Percentiles rank a stretch among this genome's conserved stretches.
These are phyloP conservation scores for Drosophila lacicola DNA, from an alignment of 2,888 invertebrate genomes.

Conservation along the genomic window DNA sequence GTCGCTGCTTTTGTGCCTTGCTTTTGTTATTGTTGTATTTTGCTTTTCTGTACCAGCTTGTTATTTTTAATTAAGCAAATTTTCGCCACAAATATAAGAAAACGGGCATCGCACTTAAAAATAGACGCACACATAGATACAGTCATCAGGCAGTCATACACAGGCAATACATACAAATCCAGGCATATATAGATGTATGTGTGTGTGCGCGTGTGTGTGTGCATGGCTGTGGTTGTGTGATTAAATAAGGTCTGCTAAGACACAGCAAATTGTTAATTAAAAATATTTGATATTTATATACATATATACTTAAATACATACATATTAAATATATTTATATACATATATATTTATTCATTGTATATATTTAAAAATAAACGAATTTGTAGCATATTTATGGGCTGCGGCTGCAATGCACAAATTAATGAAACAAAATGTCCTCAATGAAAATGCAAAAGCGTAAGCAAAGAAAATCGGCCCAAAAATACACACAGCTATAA, in stretches of 20 bases:
- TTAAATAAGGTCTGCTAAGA: constrained; percentile 46
- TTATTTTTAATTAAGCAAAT: constrained; percentile 79
- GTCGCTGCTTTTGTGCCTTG: constrained; percentile 1
- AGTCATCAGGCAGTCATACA: neutral
- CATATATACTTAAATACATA: neutral
- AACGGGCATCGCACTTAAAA: constrained; percentile 47
- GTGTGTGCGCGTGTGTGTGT: neutral
- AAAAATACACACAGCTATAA: constrained; percentile 27
- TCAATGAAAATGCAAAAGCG: constrained; percentile 37
- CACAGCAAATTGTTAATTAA: constrained; percentile 69
- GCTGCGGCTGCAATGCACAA: constrained; percentile 28
- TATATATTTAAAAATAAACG: constrained; percentile 21
- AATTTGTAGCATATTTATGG: constrained; percentile 50
- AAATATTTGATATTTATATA: constrained; percentile 45
- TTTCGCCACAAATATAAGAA: constrained; percentile 71
- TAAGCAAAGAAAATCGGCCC: constrained; percentile 37
- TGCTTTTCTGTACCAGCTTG: constrained; percentile 56
- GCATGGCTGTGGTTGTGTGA: constrained; percentile 15
- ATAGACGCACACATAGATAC: constrained; percentile 32
- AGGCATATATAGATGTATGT: neutral
- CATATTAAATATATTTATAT: neutral
- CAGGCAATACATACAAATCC: neutral
- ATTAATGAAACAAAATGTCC: constrained; percentile 46
- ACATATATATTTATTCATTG: neutral
- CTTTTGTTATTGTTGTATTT: constrained; percentile 30